Conservation (phyloP, 64 coral and sea anemone species). For the Stylophora pistillata region DNA sequence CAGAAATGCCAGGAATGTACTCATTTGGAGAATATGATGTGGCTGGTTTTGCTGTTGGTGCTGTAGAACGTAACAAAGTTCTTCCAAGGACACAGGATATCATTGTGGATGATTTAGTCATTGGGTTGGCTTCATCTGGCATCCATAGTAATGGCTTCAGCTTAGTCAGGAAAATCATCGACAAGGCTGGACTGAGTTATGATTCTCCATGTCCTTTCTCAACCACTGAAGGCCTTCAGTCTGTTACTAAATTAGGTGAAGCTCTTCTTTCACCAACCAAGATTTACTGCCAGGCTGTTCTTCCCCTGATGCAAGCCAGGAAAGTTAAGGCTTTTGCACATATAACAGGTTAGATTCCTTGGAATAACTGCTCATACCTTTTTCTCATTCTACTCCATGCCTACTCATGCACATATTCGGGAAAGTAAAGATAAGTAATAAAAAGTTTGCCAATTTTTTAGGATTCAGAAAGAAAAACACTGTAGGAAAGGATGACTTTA, state of each 20-base stretch:
- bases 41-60: conserved; percentile 93
- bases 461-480: no score
- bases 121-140: conserved; percentile 86
- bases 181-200: conserved; percentile 41
- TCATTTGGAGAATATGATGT: conserved; percentile 82
- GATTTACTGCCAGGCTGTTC: conserved; percentile 83
- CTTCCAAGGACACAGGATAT: conserved; percentile 64
- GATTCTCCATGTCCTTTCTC: conserved; percentile 74
- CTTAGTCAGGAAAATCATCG: conserved; percentile 74
- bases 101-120: conserved; percentile 69
- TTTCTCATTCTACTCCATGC: no score
- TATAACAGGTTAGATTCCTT: conserved; percentile 77
- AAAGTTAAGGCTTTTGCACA: conserved; percentile 96
- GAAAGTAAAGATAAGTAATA: no score
- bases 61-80: conserved; percentile 73
- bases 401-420: no score
- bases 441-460: no score
- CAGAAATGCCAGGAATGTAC: conserved; percentile 98
- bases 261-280: conserved; percentile 74
- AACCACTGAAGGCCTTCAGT: conserved; percentile 72
- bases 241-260: conserved; percentile 73
- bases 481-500: no score
- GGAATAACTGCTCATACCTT: neutral
- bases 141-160: conserved; percentile 96
- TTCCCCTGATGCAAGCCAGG: conserved; percentile 75